These are phyloP conservation scores for Ochotona princeps DNA, from an alignment of 2,113 vertebrate species.

Conservation along the genomic window DNA sequence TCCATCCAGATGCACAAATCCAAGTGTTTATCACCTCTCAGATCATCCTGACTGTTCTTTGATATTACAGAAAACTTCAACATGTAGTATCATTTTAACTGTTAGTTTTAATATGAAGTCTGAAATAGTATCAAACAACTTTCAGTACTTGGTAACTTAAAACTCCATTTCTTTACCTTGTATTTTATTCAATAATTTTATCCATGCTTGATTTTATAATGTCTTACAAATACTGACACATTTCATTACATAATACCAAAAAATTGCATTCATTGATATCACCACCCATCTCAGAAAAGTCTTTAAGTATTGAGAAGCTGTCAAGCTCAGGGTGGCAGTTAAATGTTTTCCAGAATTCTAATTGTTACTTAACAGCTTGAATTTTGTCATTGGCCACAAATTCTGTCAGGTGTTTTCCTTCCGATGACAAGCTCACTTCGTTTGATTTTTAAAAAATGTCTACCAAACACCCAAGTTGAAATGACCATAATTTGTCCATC, in stretches of 20 bases:
- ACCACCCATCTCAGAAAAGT: neutral
- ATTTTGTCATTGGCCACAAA: neutral
- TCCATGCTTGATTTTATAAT: neutral
- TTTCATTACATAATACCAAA: conserved; percentile 8
- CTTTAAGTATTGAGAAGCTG: neutral
- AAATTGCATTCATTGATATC: neutral
- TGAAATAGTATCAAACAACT: neutral
- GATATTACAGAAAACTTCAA: conserved; percentile 30
- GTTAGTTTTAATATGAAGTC: neutral
- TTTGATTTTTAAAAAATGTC: neutral
- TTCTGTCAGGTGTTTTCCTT: neutral
- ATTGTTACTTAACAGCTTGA: conserved; percentile 2
- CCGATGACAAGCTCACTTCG: neutral
- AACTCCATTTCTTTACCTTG: neutral
- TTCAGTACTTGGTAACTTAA: neutral
- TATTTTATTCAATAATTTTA: neutral
- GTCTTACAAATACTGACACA: neutral
- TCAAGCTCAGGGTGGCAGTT: neutral
- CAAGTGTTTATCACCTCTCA: neutral
- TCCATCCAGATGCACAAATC: neutral
- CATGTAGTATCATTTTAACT: neutral
- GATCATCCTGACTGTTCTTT: neutral
- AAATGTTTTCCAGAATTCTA: neutral
- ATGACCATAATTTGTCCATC: neutral
- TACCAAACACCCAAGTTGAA: neutral